Conservation (phyloP, 2,797 vertebrate genomes). For the Scleropages formosus region DNA sequence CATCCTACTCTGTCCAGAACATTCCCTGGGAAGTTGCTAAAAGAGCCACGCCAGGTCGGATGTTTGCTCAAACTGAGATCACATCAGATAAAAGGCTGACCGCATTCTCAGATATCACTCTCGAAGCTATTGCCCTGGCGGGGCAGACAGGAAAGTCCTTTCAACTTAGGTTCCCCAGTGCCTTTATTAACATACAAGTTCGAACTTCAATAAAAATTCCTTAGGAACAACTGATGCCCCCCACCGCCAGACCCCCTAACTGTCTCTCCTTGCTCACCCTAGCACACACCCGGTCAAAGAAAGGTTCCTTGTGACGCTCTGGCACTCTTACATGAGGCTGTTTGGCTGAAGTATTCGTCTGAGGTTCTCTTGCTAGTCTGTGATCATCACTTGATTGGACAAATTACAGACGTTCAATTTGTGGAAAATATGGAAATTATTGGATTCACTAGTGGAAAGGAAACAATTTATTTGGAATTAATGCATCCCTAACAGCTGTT, state of each 20-base stretch:
- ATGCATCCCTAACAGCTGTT: background rate
- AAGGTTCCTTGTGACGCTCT: slow-evolving; percentile 27
- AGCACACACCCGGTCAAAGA: slow-evolving; percentile 32
- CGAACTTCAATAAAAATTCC: slow-evolving; percentile 37
- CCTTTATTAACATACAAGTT: slow-evolving; percentile 39
- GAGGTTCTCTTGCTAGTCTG: no score
- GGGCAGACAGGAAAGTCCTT: slow-evolving; percentile 33
- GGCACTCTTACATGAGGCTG: no score
- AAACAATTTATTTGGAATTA: background rate
- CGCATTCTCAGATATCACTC: slow-evolving; percentile 41
- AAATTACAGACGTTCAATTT: background rate
- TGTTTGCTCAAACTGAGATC: slow-evolving; percentile 60
- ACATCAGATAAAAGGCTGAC: slow-evolving; percentile 48
- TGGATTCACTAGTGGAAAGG: background rate
- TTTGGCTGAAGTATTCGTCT: no score
- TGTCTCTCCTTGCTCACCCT: slow-evolving; percentile 1
- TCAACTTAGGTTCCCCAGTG: slow-evolving; percentile 41
- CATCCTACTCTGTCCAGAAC: slow-evolving; percentile 39
- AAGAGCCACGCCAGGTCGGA: slow-evolving; percentile 53
- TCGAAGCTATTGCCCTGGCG: slow-evolving; percentile 33
- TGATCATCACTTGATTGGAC: no score
- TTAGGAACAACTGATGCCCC: slow-evolving; percentile 24
- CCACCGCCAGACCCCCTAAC: background rate
- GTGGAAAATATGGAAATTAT: background rate
- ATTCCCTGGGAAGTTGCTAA: slow-evolving; percentile 52